Evolutionary conservation across 2,888 invertebrate species (phyloP), one percentile per base, ranked within the genome.

Genomic region (Schizaphis graminum): DNA sequence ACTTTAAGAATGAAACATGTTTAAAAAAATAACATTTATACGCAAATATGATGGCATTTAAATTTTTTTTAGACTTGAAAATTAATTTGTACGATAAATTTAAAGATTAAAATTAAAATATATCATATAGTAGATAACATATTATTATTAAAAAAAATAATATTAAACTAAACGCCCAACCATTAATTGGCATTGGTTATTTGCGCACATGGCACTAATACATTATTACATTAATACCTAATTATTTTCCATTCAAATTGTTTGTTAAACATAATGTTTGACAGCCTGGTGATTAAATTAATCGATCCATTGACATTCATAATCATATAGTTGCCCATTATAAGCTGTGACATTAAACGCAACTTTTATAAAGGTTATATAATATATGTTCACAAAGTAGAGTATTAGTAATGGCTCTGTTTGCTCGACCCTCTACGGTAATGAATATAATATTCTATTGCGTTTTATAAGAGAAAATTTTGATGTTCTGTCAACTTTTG

Each of bases 301-400:
- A 91, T 91, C 84, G 84, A 91, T 91, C 41, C 77, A 28, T 47
- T 91, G 91, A 84, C 91, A 84, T 91, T 91, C 28, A 91, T 84
- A 91, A 47, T 88, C 26, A 35, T 88, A 67, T 24, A 49, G 49
- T n/a, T 16, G 41, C 67, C 67, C 86, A 13, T 77, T 91, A 77
- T 90, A 67, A 91, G 91, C 41, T 53, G 53, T 91, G 91, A 84
- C 84, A 91, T 91, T 53, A 91, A 91, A 91, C 53, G 53, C 28
- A 13, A 77, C 49, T 77, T 77, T 49, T 77, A 16, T 49, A 91
- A 91, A 91, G 77, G 91, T 91, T 77, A 47, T 85, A 24, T 85
- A 49, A 77, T 91, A 47, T 85, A 24, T 85, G 35, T 91, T 91
- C 61, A 10, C 16, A 47, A 61, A 61, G n/a, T 89, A 90, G 61